Evolutionary conservation across 2,113 vertebrate species (phyloP), one percentile per base, ranked within the genome.

Genomic region (Falcunculus frontatus): DNA sequence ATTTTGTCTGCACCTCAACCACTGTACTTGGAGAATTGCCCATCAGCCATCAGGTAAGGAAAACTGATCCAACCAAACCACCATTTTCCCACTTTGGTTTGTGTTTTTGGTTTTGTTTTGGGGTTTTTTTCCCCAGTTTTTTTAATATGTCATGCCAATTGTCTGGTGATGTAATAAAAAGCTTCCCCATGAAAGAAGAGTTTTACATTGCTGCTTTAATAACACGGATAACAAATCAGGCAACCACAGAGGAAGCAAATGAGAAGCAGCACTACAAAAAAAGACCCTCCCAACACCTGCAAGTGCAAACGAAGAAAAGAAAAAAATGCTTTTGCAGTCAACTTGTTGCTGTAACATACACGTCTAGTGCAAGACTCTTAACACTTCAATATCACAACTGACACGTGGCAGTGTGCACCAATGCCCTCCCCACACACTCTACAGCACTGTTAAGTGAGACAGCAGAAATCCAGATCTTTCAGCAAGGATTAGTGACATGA

Each of bases 371-470:
- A 85, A 49, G 32, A 50, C 14, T 52, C 6, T 25, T 47, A 32
- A 11, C 47, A 30, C 49, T 53, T 39, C 27, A 56, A 4, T 9
- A 25, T 2, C 50, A 39, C 35, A 15, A 10, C 3, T 16, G 57
- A 21, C 0, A 3, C 7, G 23, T 0, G 13, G 42, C 46, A 67
- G 46, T 6, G 37, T 4, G 6, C 56, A 85, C 3, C 2, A 19
- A 23, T 0, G 1, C 18, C 20, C 52, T 72, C 27, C 46, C 12
- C 75, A 37, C 2, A 0, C 8, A 4, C 37, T 10, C 25, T 3
- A 21, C 33, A 53, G 60, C 64, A 29, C 25, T 4, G 16, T 5
- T 5, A 30, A 3, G 7, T 5, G 30, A 84, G 26, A 68, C 16
- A 56, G 56, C 39, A 85, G 39, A 75, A 85, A 60, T 13, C 8